Evolutionary conservation across 2,797 vertebrate species (phyloP).

Genomic region (Brachymystax lenok): DNA sequence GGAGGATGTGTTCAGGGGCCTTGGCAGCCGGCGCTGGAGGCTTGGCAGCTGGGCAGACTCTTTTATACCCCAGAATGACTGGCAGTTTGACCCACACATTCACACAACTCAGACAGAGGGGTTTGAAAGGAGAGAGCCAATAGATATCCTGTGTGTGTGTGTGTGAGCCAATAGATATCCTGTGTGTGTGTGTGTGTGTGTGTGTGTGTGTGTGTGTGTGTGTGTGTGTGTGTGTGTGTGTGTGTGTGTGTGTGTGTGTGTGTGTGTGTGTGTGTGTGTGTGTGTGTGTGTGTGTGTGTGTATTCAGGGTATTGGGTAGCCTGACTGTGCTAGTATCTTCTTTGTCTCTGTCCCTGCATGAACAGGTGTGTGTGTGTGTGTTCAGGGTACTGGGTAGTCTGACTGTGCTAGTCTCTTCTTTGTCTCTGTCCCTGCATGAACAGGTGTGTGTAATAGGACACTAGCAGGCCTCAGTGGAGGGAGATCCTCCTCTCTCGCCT

Average conservation of each 20-base stretch:
- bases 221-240: not conserved
- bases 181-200: not conserved
- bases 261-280: slow-evolving; percentile 16
- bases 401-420: slow-evolving; percentile 31
- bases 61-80: slow-evolving; percentile 62
- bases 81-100: slow-evolving; percentile 53
- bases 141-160: slow-evolving; percentile 51
- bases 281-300: not conserved
- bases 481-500: not conserved
- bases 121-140: slow-evolving; percentile 22
- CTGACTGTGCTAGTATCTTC: slow-evolving; percentile 10
- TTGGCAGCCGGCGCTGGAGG: slow-evolving; percentile 49
- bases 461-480: not conserved
- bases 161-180: no score
- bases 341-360: slow-evolving; percentile 29
- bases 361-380: not conserved
- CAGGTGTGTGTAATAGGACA: slow-evolving; percentile 21
- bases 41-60: slow-evolving; percentile 61
- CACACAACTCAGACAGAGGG: slow-evolving; percentile 43
- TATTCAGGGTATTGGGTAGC: slow-evolving; percentile 15
- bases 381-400: slow-evolving; percentile 27
- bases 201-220: slow-evolving; percentile 1
- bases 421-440: slow-evolving; percentile 28
- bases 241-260: slow-evolving; percentile 10
- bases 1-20: slow-evolving; percentile 62